A percentile compares a stretch with the other conserved stretches of the same genome.
Evolutionary conservation across 2,797 vertebrate species (phyloP).

Genomic region (Xiphorhynchus erythropygius): DNA sequence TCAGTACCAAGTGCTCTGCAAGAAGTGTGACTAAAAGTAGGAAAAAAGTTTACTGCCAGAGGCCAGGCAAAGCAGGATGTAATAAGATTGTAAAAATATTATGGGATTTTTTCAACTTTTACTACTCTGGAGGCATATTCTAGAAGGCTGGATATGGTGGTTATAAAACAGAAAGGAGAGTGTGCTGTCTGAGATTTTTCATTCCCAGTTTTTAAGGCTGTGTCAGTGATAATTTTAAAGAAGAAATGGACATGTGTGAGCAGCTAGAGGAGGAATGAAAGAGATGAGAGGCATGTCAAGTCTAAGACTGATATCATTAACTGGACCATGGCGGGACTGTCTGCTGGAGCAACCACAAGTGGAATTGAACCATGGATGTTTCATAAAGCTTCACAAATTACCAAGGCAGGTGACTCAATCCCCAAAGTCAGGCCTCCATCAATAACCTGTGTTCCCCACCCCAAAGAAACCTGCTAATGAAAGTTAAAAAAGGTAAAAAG

Average conservation of each 20-base stretch:
- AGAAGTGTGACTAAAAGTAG: neutral
- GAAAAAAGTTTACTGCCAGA: neutral
- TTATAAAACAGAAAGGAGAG: neutral
- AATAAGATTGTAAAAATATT: slow-evolving; percentile 52
- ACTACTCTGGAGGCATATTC: slow-evolving; percentile 21
- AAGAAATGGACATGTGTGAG: neutral
- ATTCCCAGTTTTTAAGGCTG: neutral
- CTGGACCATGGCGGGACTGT: neutral
- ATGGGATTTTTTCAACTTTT: slow-evolving; percentile 48
- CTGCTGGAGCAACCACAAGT: neutral
- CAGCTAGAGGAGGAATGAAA: neutral
- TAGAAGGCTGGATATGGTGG: slow-evolving; percentile 12
- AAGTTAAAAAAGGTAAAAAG: neutral
- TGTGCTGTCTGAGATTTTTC: neutral
- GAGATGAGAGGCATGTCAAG: neutral
- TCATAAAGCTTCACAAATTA: neutral
- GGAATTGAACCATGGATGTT: neutral
- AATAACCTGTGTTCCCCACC: neutral
- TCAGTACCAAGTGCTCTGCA: neutral
- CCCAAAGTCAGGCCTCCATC: neutral
- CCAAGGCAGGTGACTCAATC: neutral
- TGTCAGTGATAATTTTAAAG: neutral
- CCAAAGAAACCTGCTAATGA: neutral
- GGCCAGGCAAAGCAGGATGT: slow-evolving; percentile 12
- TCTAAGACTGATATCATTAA: neutral